Evolutionary conservation across 1,140 invertebrate genomes (phyloP).

Genomic region (Tetramorium simillimum): DNA sequence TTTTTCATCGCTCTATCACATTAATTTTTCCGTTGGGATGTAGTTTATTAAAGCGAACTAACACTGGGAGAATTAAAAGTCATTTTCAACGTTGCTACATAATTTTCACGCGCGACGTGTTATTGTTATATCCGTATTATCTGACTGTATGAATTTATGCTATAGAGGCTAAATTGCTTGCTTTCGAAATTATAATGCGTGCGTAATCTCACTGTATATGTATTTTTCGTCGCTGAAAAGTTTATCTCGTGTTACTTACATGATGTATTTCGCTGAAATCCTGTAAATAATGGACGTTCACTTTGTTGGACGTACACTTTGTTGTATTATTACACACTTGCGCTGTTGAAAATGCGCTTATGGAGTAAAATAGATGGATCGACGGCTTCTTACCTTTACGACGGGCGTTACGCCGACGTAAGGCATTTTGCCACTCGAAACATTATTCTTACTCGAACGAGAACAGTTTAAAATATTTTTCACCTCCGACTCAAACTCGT

Average conservation of each 20-base stretch:
- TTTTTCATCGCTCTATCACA: background rate
- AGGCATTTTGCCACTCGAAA: background rate
- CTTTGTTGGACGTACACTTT: background rate
- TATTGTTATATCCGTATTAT: background rate
- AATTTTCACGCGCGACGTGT: background rate
- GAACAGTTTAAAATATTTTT: slow-evolving; percentile 52
- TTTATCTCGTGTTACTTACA: background rate
- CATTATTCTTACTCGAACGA: background rate
- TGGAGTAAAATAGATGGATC: background rate
- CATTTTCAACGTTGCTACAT: background rate
- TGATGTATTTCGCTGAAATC: background rate
- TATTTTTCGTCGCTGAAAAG: background rate
- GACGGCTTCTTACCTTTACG: background rate
- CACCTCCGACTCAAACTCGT: slow-evolving; percentile 10
- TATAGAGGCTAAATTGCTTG: background rate
- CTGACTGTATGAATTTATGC: too few relatives aligned
- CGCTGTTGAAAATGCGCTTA: slow-evolving; percentile 15
- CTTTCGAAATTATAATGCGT: background rate
- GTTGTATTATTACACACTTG: background rate
- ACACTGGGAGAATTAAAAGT: background rate
- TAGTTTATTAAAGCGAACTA: background rate
- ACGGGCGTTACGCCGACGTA: slow-evolving; percentile 3
- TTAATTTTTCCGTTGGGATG: background rate
- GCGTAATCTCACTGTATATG: background rate
- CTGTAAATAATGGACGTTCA: background rate